Base-by-base conservation (phyloP, 2,113 vertebrate genomes). In the Rissa tridactyla region DNA sequence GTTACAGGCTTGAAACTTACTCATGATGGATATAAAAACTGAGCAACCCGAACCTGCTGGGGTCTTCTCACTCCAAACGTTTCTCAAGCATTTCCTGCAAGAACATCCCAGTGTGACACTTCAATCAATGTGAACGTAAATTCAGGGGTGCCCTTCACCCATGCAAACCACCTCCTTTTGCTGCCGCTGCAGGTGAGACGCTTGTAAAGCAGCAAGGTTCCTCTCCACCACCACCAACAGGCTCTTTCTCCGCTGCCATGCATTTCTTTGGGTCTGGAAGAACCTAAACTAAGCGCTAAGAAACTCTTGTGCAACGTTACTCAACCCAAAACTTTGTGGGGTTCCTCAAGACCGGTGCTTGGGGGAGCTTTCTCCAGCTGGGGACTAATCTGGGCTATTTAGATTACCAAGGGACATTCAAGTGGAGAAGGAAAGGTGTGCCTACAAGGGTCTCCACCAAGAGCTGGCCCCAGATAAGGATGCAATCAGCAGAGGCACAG, bases 141-240 rank as follows among this genome's bases (percentile, higher is more conserved):
- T 68, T 57, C 57, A 6, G 3, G 22, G 7, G 20, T 5, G 15
- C 52, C 80, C 46, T 55, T 76, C 40, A 68, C 25, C 36, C 19
- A 2, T 1, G 4, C 6, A 27, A 52, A 47, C 25, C 55, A 87
- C 32, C 26, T 75, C 76, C 36, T 79, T 15, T 76, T 76, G 29
- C 26, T 6, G 1, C 64, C 73, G 38, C 70, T 62, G 64, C 49
- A 44, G 32, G 58, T 0, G 0, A 69, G 52, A 66, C 16, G 32
- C 47, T 73, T 29, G 22, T 21, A 36, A 69, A 94, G 42, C 64
- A 81, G 11, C 47, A 51, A 51, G 64, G 34, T 9, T 79, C 49
- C 34, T 47, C 61, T 84, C 52, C 65, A 81, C 1, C 23, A 71
- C 25, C 77, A 84, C 57, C 38, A 88, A 32, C 11, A 44, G 47